Percentiles rank a stretch among this genome's conserved stretches.
Conservation (phyloP, 2,797 vertebrate species). For the Xenentodon cancila region DNA sequence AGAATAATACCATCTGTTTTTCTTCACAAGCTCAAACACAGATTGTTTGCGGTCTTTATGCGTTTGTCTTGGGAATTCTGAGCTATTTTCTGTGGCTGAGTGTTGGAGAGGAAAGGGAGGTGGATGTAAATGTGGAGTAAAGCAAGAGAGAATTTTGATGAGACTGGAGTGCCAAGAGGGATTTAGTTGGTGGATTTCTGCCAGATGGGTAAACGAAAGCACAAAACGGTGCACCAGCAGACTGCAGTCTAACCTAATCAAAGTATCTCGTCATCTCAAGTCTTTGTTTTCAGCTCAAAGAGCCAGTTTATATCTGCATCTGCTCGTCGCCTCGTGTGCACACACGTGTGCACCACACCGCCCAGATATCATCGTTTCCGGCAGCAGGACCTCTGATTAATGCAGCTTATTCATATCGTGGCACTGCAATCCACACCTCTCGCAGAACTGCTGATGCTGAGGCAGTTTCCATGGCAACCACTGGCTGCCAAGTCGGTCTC, state of each 20-base stretch:
- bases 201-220: too few species aligned
- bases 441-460: conserved; percentile 58
- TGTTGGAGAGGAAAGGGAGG: neutral
- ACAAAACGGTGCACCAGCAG: too few species aligned
- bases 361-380: conserved; percentile 25
- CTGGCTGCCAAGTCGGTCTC: conserved; percentile 43
- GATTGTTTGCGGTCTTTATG: conserved; percentile 38
- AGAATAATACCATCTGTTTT: conserved; percentile 39
- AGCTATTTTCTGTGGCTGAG: neutral
- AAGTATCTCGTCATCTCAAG: neutral
- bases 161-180: too few species aligned
- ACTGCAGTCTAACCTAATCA: too few species aligned
- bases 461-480: conserved; percentile 73
- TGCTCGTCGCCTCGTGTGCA: neutral
- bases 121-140: too few species aligned
- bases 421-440: conserved; percentile 20
- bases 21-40: neutral
- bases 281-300: neutral
- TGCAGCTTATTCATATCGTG: conserved; percentile 51
- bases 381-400: conserved; percentile 42
- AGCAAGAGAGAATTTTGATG: too few species aligned
- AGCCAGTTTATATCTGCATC: neutral
- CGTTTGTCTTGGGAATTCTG: conserved; percentile 8
- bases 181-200: too few species aligned
- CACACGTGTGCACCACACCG: neutral